Conservation (phyloP, 2,797 vertebrate species). For the Bovichtus variegatus region DNA sequence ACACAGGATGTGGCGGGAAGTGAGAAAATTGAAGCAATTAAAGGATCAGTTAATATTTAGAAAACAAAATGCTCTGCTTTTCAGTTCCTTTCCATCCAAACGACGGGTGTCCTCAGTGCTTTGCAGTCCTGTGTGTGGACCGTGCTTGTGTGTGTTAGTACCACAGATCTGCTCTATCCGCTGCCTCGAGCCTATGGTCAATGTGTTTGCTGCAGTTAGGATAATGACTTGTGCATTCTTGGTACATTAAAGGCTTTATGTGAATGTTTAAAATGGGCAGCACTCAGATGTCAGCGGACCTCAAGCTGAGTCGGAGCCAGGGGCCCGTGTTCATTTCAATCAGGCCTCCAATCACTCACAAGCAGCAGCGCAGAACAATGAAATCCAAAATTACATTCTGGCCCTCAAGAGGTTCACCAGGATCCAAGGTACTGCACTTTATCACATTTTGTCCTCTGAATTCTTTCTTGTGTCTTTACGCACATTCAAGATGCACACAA, state of each 20-base stretch:
- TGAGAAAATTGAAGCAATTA: not conserved
- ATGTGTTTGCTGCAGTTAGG: conserved; percentile 35
- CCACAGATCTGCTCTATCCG: conserved; percentile 24
- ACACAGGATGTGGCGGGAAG: not conserved
- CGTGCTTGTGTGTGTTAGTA: not conserved
- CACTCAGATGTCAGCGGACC: conserved; percentile 41
- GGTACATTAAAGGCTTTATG: conserved; percentile 53
- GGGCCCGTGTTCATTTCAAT: conserved; percentile 57
- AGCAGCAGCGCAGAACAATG: conserved; percentile 58
- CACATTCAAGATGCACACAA: conserved; percentile 16
- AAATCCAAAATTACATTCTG: conserved; percentile 64
- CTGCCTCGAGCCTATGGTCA: conserved; percentile 24
- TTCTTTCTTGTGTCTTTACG: not conserved
- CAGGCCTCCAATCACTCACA: conserved; percentile 68
- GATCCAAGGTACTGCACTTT: conserved; percentile 50
- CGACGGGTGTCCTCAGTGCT: not conserved
- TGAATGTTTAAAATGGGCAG: conserved; percentile 44
- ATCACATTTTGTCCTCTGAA: conserved; percentile 26
- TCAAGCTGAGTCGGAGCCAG: conserved; percentile 50
- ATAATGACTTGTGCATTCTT: conserved; percentile 54
- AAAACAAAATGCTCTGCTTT: not conserved
- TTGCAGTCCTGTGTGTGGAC: not conserved
- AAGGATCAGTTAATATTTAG: conserved; percentile 3
- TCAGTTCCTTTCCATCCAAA: not conserved
- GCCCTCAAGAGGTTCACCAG: conserved; percentile 38